A percentile compares a stretch with the other conserved stretches of the same genome.
phyloP scores from a whole-genome alignment of 2,797 vertebrate genomes.

The Brotula barbata region DNA sequence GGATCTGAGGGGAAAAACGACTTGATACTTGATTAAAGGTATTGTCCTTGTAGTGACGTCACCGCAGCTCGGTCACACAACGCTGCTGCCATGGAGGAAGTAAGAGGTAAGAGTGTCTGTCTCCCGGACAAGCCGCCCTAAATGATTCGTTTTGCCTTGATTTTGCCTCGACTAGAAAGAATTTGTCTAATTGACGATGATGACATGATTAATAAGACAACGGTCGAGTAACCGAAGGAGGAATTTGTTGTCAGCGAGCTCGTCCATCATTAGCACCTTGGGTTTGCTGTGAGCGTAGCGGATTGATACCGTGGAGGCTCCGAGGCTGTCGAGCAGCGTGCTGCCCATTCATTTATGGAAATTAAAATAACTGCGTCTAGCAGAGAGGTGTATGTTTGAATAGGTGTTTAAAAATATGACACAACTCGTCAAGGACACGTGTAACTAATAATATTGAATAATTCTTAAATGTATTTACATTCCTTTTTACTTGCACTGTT shows the following conservation, averaged over 20 bases:
- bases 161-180: too few species aligned
- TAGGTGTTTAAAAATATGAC: too few species aligned
- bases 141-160: neutral
- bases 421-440: too few species aligned
- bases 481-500: too few species aligned
- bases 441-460: too few species aligned
- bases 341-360: neutral
- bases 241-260: neutral
- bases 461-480: too few species aligned
- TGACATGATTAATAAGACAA: too few species aligned
- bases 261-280: neutral
- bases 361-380: neutral
- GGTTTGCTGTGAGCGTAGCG: too few species aligned
- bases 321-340: neutral
- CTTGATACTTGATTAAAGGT: neutral
- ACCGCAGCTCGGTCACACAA: slow-evolving; percentile 30
- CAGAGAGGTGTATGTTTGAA: too few species aligned
- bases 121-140: neutral
- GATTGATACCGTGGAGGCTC: neutral
- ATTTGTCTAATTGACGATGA: too few species aligned
- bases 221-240: fast-evolving
- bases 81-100: slow-evolving; percentile 80
- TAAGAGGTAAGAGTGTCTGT: slow-evolving; percentile 75
- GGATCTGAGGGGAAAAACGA: too few species aligned
- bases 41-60: slow-evolving; percentile 55